Conservation (phyloP, 2,888 invertebrate genomes). For the Coenonympha arcania region DNA sequence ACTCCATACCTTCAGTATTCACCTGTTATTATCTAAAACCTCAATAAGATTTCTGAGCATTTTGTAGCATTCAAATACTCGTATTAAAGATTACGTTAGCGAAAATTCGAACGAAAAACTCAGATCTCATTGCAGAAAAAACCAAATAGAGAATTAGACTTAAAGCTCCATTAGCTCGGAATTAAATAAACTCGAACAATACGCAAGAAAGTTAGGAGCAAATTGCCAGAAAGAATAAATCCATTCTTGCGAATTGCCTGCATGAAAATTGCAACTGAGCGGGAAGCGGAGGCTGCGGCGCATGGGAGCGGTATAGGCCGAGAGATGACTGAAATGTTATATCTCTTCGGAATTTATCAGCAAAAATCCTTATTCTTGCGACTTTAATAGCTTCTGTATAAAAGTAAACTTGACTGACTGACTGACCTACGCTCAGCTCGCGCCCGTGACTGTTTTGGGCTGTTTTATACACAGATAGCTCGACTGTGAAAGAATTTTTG, state of each 20-base stretch:
- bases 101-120: neutral
- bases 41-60: too few species aligned
- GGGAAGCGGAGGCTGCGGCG: constrained; percentile 27
- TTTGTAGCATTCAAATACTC: too few species aligned
- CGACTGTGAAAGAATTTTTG: too few species aligned
- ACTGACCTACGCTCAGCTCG: too few species aligned
- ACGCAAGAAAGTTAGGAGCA: constrained; percentile 51
- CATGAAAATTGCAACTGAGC: constrained; percentile 70
- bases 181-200: constrained; percentile 54
- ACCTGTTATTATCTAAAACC: too few species aligned
- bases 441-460: too few species aligned
- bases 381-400: too few species aligned
- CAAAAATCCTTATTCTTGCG: neutral
- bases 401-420: too few species aligned
- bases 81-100: neutral
- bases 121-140: constrained; percentile 6
- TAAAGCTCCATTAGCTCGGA: constrained; percentile 53
- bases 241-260: constrained; percentile 65
- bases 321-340: neutral
- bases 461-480: too few species aligned
- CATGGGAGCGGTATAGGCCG: constrained; percentile 29
- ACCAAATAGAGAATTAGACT: constrained; percentile 27
- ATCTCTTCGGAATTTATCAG: neutral
- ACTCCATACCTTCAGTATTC: too few species aligned
- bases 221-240: constrained; percentile 68